A percentile compares a stretch with the other conserved stretches of the same genome.
phyloP scores from a whole-genome alignment of 2,888 invertebrate species.

The Autographa pulchrina region DNA sequence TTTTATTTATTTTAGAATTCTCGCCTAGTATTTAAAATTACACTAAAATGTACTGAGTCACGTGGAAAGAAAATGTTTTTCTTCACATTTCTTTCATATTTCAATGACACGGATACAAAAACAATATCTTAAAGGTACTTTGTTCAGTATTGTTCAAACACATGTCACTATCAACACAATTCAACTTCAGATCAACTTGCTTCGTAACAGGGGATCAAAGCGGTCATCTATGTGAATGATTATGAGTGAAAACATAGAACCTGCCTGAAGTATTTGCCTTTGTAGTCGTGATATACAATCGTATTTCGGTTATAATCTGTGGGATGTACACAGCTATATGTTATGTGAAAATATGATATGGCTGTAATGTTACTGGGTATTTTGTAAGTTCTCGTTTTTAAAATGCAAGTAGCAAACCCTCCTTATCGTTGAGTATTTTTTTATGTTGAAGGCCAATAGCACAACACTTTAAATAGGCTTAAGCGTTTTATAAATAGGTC shows the following conservation, averaged over 20 bases:
- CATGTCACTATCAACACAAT: neutral
- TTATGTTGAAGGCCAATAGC: too few relatives aligned
- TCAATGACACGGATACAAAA: neutral
- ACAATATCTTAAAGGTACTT: neutral
- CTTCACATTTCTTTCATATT: neutral
- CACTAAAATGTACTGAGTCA: too few relatives aligned
- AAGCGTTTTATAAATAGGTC: too few relatives aligned
- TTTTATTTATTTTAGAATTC: too few relatives aligned
- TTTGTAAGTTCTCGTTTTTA: too few relatives aligned
- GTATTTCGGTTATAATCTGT: neutral
- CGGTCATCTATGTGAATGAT: constrained; percentile 29
- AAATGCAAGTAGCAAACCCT: too few relatives aligned
- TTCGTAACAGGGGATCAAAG: constrained; percentile 48
- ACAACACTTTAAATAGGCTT: too few relatives aligned
- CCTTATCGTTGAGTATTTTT: too few relatives aligned
- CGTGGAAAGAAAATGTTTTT: too few relatives aligned
- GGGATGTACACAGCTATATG: neutral
- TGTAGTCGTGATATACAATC: constrained; percentile 1
- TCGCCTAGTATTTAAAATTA: too few relatives aligned
- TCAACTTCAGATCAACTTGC: constrained; percentile 29
- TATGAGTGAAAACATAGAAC: constrained; percentile 8
- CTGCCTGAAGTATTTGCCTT: constrained; percentile 7
- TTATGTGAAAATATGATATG: too few relatives aligned
- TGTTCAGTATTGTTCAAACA: neutral
- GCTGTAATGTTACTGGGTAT: too few relatives aligned